Percentiles rank a stretch among this genome's conserved stretches.
Evolutionary conservation across 2,797 vertebrate species (phyloP).

Genomic region (Heteromormyrus szaboi): DNA sequence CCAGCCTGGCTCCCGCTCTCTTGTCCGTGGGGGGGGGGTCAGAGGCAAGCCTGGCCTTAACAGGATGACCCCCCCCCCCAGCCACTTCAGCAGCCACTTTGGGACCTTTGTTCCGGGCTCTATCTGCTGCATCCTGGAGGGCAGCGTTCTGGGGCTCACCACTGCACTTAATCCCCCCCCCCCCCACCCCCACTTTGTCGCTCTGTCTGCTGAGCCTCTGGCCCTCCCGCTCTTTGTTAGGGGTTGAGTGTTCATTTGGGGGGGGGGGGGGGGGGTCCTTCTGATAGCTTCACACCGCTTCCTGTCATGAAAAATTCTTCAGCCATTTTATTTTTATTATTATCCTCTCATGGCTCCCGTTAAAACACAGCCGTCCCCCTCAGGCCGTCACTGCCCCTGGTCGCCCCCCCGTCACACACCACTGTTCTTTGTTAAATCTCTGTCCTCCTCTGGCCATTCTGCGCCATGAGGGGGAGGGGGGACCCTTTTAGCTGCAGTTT

Average conservation of each 20-base stretch:
- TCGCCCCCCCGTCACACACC: background rate
- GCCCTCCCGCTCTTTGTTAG: background rate
- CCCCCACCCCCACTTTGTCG: background rate
- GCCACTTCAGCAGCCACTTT: slow-evolving; percentile 30
- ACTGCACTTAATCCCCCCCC: slow-evolving; percentile 20
- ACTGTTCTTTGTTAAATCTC: background rate
- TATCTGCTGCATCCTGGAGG: slow-evolving; percentile 10
- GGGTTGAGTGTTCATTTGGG: background rate
- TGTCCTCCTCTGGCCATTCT: background rate
- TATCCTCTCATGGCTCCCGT: background rate
- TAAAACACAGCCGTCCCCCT: background rate
- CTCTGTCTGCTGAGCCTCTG: background rate
- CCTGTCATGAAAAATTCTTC: background rate
- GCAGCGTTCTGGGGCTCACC: background rate
- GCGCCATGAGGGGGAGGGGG: background rate
- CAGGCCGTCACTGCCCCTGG: background rate
- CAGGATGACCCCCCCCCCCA: slow-evolving; percentile 24
- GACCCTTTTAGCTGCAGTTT: background rate
- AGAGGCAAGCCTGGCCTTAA: slow-evolving; percentile 22
- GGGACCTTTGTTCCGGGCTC: slow-evolving; percentile 18
- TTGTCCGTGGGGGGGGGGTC: slow-evolving; percentile 25
- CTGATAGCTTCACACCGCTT: background rate
- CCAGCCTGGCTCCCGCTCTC: slow-evolving; percentile 47
- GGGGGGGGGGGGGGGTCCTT: background rate
- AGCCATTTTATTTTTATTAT: background rate